Base-by-base conservation (phyloP, 2,888 invertebrate species). In the Tenthredo distinguenda region DNA sequence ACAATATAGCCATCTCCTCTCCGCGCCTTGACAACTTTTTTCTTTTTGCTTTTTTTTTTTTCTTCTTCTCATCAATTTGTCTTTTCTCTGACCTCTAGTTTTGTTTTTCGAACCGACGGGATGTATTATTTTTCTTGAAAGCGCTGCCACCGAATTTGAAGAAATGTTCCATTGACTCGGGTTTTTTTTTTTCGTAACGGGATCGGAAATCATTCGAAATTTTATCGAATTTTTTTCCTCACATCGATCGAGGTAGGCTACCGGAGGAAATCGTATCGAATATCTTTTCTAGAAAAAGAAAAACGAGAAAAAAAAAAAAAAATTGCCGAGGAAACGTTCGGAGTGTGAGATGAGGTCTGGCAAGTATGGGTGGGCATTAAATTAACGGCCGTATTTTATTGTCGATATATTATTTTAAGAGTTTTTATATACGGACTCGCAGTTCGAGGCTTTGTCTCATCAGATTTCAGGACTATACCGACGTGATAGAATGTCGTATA, bases 281-380 rank as follows among this genome's bases (percentile, higher is more conserved):
- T 26, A 26, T 26, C 26, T 26, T 26, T 26, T 26, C 26, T 26
- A 26, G 26, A 26, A 37, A 40, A 15, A 15, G 18, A n/a, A n/a
- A n/a, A 0, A n/a, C 0, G 0, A n/a, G 5, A 26, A 26, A 62
- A 62, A 62, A 10, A 12, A 10, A 7, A n/a, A 40, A 9, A 21
- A 72, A 72, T 72, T 72, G 71, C 18, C 71, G 10, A 40, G 18
- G 15, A 18, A 68, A 18, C 18, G 40, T 72, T 26, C 7, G 40
- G 40, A 72, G 34, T 37, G 71, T 31, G 40, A 72, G 34, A 72
- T 72, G 40, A 40, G 37, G 31, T 37, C 21, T 9, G 34, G 71
- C 40, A 40, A 72, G n/a, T 72, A 47, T 71, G 34, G 71, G 71
- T 37, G 71, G 71, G 34, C 71, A 37, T 71, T 62, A 9, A 71